Evolutionary conservation across 2,113 vertebrate species (phyloP).

Genomic region (Oxygymnocypris stewartii): DNA sequence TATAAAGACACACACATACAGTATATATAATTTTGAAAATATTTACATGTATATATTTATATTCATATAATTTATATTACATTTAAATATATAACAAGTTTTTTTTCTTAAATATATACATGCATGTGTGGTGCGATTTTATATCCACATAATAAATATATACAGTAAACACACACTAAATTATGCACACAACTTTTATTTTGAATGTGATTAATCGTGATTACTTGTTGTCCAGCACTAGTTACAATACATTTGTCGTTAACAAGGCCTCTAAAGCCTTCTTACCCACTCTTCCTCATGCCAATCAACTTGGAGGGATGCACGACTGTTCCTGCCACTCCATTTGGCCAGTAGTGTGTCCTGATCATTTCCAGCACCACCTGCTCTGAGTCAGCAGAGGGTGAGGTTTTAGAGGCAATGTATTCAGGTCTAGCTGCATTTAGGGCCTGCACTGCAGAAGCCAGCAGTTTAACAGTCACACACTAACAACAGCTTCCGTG

Average conservation of each 20-base stretch:
- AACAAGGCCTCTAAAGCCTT: neutral
- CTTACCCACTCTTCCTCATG: constrained; percentile 96
- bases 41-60: no score
- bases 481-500: constrained; percentile 91
- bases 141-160: no score
- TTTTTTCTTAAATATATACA: no score
- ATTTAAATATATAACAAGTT: no score
- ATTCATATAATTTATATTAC: no score
- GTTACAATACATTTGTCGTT: neutral
- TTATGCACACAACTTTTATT: no score
- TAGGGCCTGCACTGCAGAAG: constrained; percentile 90
- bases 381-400: constrained; percentile 89
- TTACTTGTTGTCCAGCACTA: neutral
- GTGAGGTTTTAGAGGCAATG: constrained; percentile 93
- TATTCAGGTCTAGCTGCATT: constrained; percentile 94
- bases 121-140: no score
- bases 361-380: constrained; percentile 95
- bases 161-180: no score
- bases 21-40: no score
- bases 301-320: constrained; percentile 90
- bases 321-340: constrained; percentile 87
- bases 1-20: no score
- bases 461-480: constrained; percentile 96
- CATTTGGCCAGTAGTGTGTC: constrained; percentile 93
- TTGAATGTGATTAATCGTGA: no score